These are phyloP conservation scores for Fulmarus glacialis DNA, from an alignment of 2,113 vertebrate species.

Conservation along the genomic window DNA sequence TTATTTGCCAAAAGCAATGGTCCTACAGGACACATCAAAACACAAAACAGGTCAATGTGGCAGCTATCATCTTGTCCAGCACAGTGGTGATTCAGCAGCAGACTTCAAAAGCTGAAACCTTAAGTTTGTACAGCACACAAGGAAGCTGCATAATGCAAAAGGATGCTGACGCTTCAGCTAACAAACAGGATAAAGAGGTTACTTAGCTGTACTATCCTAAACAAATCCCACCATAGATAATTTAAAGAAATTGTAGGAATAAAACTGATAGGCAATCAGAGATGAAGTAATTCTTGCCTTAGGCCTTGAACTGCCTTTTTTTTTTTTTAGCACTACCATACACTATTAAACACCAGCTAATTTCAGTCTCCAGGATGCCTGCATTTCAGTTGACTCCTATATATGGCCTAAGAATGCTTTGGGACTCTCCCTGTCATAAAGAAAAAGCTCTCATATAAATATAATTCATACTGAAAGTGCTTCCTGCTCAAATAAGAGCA, in stretches of 20 bases:
- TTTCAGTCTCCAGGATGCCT: neutral
- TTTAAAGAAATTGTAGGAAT: neutral
- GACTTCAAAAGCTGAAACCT: neutral
- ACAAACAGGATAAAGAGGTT: neutral
- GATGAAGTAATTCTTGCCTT: neutral
- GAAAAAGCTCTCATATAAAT: neutral
- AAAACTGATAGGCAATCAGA: neutral
- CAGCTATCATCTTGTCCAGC: neutral
- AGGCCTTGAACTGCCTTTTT: neutral
- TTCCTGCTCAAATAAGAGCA: neutral
- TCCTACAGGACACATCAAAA: neutral
- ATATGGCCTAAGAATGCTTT: neutral
- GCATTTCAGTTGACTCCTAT: neutral
- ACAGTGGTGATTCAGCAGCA: neutral
- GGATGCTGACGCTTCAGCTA: neutral
- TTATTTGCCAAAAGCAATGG: neutral
- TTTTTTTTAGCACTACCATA: neutral
- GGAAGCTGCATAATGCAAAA: neutral
- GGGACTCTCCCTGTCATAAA: neutral
- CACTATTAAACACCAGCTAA: neutral
- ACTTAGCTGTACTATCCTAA: neutral
- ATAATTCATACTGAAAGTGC: neutral
- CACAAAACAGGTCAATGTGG: neutral
- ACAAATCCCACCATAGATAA: neutral
- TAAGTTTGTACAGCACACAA: neutral